phyloP scores from a whole-genome alignment of 2,888 invertebrate genomes.

The Branchellion lobata region DNA sequence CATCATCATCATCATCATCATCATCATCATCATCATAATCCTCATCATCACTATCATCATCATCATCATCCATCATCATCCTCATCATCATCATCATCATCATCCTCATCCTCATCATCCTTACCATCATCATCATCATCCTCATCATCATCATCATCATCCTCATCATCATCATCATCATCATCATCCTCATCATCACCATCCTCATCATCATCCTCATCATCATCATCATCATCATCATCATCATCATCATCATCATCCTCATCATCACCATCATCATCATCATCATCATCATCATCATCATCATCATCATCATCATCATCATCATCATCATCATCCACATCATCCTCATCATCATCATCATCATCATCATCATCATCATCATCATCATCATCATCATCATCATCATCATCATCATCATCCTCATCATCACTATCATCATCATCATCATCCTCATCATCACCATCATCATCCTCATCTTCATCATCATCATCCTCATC shows the following conservation, averaged over 20 bases:
- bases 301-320: not conserved
- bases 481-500: slow-evolving; percentile 30
- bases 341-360: slow-evolving; percentile 38
- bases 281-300: slow-evolving; percentile 20
- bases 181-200: slow-evolving; percentile 35
- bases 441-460: slow-evolving; percentile 46
- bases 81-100: slow-evolving; percentile 39
- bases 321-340: slow-evolving; percentile 34
- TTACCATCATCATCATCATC: slow-evolving; percentile 5
- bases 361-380: slow-evolving; percentile 20
- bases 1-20: slow-evolving; percentile 41
- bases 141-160: slow-evolving; percentile 1
- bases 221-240: slow-evolving; percentile 33
- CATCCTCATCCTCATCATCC: slow-evolving; percentile 29
- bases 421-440: slow-evolving; percentile 47
- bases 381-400: slow-evolving; percentile 46
- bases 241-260: slow-evolving; percentile 26
- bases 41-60: slow-evolving; percentile 33
- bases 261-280: slow-evolving; percentile 18
- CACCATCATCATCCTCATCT: slow-evolving; percentile 46
- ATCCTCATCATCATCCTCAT: slow-evolving; percentile 30
- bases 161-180: slow-evolving; percentile 30
- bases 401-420: slow-evolving; percentile 47
- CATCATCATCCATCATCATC: slow-evolving; percentile 40
- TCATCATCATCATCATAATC: slow-evolving; percentile 37